Base-by-base conservation (phyloP, 2,797 vertebrate genomes). In the Paedocypris micromegethes region DNA sequence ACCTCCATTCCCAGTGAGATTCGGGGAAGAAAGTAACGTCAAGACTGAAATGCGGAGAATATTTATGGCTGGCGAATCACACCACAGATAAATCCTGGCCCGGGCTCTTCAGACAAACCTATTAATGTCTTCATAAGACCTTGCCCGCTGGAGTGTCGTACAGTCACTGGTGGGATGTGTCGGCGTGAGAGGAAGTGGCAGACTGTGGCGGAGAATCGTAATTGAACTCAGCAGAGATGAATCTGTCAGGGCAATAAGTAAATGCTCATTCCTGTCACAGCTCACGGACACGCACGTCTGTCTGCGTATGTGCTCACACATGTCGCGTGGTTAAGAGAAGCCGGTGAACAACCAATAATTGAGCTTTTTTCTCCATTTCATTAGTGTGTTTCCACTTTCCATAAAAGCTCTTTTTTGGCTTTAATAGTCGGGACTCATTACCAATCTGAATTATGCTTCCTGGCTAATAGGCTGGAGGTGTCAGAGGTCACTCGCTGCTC, bases 261-360 rank as follows among this genome's bases (percentile, higher is more conserved):
- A 70, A 70, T 70, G 44, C 68, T 46, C 3, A 70, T 70, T 70
- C 53, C 41, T 64, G 53, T 70, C 68, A 64, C 68, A 70, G 40
- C 54, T 44, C 54, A 43, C 9, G n/a, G 52, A 5, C 51, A 9
- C 3, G 47, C 3, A 3, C 23, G 66, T 47, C 4, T 68, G 8
- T 9, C 9, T 58, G 55, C 1, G 23, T 42, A 7, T 41, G n/a
- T 3, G 3, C 47, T 6, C 59, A 49, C 8, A 8, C 9, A 62
- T 48, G 39, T 40, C 3, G 23, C 44, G 5, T n/a, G 3, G 6
- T 0, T 0, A 43, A 45, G 64, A 54, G 44, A 9, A 41, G 9
- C 9, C 5, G 6, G 50, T 61, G 51, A 69, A 61, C 52, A 61
- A 5, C 9, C 47, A 47, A 9, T 61, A 54, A 61, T 68, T 68